phyloP scores from a whole-genome alignment of 2,113 vertebrate species.

The Dipodomys merriami region DNA sequence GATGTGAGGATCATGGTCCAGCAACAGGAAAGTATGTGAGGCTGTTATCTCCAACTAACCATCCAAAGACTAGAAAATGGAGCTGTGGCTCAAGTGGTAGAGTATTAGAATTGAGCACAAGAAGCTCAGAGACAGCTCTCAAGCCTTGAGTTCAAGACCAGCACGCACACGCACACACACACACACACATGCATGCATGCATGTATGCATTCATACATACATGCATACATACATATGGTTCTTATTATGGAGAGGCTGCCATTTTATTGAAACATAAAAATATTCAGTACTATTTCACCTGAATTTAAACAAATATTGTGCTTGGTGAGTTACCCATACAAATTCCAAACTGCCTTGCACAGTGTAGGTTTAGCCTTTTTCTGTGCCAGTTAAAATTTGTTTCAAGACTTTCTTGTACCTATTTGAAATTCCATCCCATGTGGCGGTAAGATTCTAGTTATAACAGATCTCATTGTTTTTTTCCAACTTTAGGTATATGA shows the following conservation, averaged over 20 bases:
- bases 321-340: neutral
- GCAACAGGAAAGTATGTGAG: no score
- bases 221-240: no score
- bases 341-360: neutral
- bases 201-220: neutral
- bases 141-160: no score
- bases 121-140: no score
- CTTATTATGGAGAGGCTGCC: neutral
- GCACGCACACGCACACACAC: no score
- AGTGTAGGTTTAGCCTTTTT: slow-evolving; percentile 13
- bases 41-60: no score
- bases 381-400: neutral
- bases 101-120: no score
- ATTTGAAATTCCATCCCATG: slow-evolving; percentile 10
- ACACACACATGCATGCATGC: no score
- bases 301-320: slow-evolving; percentile 17
- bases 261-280: neutral
- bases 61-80: no score
- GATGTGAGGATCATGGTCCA: no score
- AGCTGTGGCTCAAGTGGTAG: no score
- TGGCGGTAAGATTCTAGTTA: neutral
- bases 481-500: neutral
- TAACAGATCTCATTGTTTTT: slow-evolving; percentile 15
- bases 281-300: neutral
- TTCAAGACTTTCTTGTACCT: neutral